Percentiles rank a stretch among this genome's conserved stretches.
Evolutionary conservation across 2,797 vertebrate species (phyloP).

Genomic region (Schizopygopsis pylzovi): DNA sequence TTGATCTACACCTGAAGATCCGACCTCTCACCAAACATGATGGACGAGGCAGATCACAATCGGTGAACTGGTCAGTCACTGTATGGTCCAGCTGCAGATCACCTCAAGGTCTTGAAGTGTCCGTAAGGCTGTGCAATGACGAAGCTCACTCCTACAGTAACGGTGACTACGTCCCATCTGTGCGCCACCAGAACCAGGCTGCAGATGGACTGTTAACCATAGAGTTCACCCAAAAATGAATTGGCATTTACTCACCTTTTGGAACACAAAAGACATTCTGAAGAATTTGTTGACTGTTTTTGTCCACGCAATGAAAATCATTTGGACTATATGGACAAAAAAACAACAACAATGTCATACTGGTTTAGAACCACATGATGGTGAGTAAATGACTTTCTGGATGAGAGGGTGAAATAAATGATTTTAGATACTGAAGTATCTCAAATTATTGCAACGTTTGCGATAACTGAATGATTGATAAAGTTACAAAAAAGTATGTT

Average conservation of each 20-base stretch:
- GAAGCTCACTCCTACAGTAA: conserved; percentile 19
- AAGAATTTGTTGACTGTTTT: neutral
- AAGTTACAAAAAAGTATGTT: neutral
- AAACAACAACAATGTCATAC: neutral
- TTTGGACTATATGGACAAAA: neutral
- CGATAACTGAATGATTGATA: neutral
- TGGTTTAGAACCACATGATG: neutral
- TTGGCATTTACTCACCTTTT: conserved; percentile 20
- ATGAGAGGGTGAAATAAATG: neutral
- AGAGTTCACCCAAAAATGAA: conserved; percentile 2
- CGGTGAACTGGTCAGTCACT: conserved; percentile 9
- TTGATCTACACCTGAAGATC: conserved; percentile 72
- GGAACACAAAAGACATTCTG: conserved; percentile 10
- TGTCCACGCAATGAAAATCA: neutral
- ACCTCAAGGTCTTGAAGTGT: neutral
- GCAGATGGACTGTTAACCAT: conserved; percentile 46
- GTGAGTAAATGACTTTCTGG: neutral
- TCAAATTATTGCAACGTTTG: neutral
- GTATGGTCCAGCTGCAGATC: conserved; percentile 63
- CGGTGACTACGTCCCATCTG: conserved; percentile 61
- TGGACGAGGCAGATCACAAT: conserved; percentile 33
- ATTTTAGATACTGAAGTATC: neutral
- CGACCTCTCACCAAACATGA: conserved; percentile 57
- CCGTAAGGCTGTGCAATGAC: neutral
- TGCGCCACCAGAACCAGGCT: conserved; percentile 42